Conservation (phyloP, 1,140 invertebrate genomes). For the Paralvinella palmiformis region DNA sequence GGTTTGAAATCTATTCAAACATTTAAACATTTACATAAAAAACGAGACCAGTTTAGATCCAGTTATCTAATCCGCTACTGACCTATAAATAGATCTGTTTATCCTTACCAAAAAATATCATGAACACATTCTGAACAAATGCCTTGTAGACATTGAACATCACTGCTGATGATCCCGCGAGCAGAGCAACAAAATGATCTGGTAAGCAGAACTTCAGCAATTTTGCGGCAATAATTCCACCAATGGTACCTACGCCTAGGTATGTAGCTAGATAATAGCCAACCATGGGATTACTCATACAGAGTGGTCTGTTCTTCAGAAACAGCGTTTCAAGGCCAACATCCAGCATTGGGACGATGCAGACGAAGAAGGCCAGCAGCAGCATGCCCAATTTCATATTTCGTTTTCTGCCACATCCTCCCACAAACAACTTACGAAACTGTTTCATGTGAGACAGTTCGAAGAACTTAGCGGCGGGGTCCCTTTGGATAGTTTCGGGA, state of each 20-base stretch:
- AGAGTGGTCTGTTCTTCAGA: constrained; percentile 12
- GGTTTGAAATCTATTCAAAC: background rate
- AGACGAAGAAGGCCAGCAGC: constrained; percentile 13
- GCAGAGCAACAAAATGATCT: constrained; percentile 5
- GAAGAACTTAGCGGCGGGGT: constrained; percentile 3
- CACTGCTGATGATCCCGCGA: background rate
- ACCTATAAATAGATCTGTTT: background rate
- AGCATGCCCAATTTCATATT: constrained; percentile 9
- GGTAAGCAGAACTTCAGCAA: constrained; percentile 8
- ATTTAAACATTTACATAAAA: background rate
- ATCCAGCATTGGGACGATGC: background rate
- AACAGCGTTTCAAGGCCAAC: constrained; percentile 5
- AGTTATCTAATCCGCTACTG: background rate
- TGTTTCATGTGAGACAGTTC: background rate
- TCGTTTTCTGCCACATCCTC: background rate
- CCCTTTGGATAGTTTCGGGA: background rate
- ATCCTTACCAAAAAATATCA: constrained; percentile 15
- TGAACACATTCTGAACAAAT: constrained; percentile 10
- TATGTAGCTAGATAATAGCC: constrained; percentile 5
- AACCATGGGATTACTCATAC: constrained; percentile 1
- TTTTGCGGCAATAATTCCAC: background rate
- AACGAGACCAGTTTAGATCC: background rate
- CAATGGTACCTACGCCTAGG: background rate
- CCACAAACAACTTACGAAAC: background rate
- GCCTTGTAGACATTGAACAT: constrained; percentile 2